Base-by-base conservation (phyloP, 2,888 invertebrate species). In the Chrysomela aeneicollis region DNA sequence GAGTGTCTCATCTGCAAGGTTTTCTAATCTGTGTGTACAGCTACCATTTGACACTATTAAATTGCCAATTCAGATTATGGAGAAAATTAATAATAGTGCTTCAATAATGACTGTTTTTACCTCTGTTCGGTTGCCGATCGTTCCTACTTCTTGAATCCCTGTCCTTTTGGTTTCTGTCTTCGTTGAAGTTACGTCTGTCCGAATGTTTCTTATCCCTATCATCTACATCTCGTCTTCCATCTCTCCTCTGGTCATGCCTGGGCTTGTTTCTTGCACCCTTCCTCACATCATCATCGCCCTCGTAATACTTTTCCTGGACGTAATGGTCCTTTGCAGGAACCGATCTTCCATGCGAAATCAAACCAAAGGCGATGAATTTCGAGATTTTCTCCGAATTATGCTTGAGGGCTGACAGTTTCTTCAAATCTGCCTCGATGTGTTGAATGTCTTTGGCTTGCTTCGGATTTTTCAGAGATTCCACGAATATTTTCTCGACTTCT, bases 351-450 rank as follows among this genome's bases (percentile, higher is more conserved):
- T 69, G 64, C 0, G 73, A 65, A 15, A 62, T 76, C 5, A 67
- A 66, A 1, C 72, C 64, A 55, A n/a, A n/a, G n/a, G n/a, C n/a
- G n/a, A 74, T 75, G 4, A 78, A 58, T 50, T 75, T 72, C 37
- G 69, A 69, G 15, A 79, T 76, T 66, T 75, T 76, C 53, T 68
- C 60, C 0, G 78, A 78, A 55, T 71, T 74, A 46, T 74, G 69
- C 26, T 72, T 70, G 22, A 79, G 66, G 4, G 64, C 66, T 50
- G 74, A 78, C 32, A 79, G 65, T 10, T 66, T 66, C 15, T 72
- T 22, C 32, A 78, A 71, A 0, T 60, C 59, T 0, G 66, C 60
- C 18, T 71, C 61, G 21, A 78, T 70, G 22, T 73, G 65, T 49
- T 76, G 60, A 0, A 77, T 59, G 0, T 54, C 47, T 12, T 60